A percentile compares a stretch with the other conserved stretches of the same genome.
phyloP scores from a whole-genome alignment of 1,140 invertebrate species.

The Hyles vespertilio region DNA sequence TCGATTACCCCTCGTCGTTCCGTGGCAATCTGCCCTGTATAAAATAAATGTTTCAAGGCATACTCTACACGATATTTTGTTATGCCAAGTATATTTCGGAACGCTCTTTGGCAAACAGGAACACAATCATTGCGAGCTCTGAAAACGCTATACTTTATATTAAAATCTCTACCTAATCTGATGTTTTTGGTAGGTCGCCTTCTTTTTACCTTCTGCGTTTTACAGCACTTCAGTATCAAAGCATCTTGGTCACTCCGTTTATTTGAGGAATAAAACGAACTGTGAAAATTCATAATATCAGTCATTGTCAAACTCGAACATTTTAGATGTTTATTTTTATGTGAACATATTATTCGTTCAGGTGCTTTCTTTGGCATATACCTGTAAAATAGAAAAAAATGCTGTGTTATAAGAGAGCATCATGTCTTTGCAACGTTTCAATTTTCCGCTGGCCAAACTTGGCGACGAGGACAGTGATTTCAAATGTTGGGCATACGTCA shows the following conservation, averaged over 20 bases:
- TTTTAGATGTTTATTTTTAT: slow-evolving; percentile 22
- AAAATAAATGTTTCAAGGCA: slow-evolving; percentile 15
- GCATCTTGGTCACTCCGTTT: slow-evolving; percentile 15
- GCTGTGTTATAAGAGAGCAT: slow-evolving; percentile 14
- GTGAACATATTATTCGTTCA: slow-evolving; percentile 18
- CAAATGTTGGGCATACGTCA: slow-evolving; percentile 18
- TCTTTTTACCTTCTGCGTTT: slow-evolving; percentile 18
- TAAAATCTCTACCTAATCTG: slow-evolving; percentile 21
- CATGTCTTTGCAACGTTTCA: slow-evolving; percentile 18
- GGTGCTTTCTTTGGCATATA: slow-evolving; percentile 19
- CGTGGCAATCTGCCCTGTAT: slow-evolving; percentile 17
- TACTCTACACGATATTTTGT: slow-evolving; percentile 21
- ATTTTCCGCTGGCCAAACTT: slow-evolving; percentile 19
- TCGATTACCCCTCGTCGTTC: slow-evolving; percentile 20
- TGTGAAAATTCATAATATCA: slow-evolving; percentile 12
- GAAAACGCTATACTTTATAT: slow-evolving; percentile 22
- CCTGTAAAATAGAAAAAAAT: slow-evolving; percentile 18
- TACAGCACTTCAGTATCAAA: slow-evolving; percentile 18
- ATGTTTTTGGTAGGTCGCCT: slow-evolving; percentile 21
- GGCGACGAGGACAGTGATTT: slow-evolving; percentile 16
- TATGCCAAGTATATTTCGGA: slow-evolving; percentile 24
- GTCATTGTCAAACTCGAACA: slow-evolving; percentile 20
- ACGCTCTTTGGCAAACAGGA: slow-evolving; percentile 23
- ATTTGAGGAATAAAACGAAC: slow-evolving; percentile 12
- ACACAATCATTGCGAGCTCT: slow-evolving; percentile 23